Evolutionary conservation across 53 echinoderm and acorn worm genomes (phyloP).

Genomic region (Astropecten irregularis): DNA sequence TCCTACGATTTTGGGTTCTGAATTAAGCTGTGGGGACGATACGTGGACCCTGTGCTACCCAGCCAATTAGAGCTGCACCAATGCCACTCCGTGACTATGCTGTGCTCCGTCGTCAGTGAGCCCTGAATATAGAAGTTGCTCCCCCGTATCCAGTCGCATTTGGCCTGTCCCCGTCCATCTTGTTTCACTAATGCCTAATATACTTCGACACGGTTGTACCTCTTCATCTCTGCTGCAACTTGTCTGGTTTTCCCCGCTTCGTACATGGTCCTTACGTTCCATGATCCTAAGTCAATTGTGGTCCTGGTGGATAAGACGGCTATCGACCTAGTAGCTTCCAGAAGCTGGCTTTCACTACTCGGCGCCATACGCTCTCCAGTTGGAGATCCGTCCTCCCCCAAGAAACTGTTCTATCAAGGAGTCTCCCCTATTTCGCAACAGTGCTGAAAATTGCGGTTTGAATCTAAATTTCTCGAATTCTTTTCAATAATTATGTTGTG

Average conservation of each 20-base stretch:
- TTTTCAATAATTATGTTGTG: too few relatives aligned
- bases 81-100: constrained; percentile 23
- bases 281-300: constrained; percentile 18
- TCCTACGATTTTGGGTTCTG: constrained; percentile 1
- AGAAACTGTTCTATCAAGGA: too few relatives aligned
- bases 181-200: constrained; percentile 32
- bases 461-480: too few relatives aligned
- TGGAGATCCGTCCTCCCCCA: too few relatives aligned
- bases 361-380: too few relatives aligned
- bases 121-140: background rate
- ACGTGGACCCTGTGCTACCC: constrained; percentile 10
- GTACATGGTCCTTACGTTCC: constrained; percentile 53
- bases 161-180: constrained; percentile 27
- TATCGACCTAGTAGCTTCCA: too few relatives aligned
- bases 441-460: too few relatives aligned
- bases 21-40: constrained; percentile 39
- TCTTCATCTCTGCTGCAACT: constrained; percentile 5
- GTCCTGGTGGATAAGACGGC: too few relatives aligned
- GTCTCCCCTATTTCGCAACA: too few relatives aligned
- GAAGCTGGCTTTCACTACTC: too few relatives aligned
- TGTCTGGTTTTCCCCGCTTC: background rate
- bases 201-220: background rate
- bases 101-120: background rate
- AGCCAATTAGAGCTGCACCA: constrained; percentile 19
- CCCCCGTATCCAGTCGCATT: background rate